Conservation (phyloP, 2,113 vertebrate species). For the Myrmophylax atrothorax region DNA sequence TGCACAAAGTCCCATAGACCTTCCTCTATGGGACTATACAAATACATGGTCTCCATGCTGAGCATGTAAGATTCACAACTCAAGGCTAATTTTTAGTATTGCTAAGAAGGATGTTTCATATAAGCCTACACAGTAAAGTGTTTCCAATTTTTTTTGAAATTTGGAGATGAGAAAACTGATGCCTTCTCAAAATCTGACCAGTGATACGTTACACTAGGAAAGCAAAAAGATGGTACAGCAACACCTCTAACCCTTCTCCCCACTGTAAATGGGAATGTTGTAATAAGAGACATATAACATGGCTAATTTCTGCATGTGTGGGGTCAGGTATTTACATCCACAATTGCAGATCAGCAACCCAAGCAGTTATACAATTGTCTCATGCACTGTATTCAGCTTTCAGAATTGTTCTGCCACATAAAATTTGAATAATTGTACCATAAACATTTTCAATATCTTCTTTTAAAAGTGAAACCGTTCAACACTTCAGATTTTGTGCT, state of each 20-base stretch:
- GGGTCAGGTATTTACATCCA: neutral
- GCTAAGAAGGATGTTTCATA: neutral
- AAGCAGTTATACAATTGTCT: neutral
- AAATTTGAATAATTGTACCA: neutral
- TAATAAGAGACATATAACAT: neutral
- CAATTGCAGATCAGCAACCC: neutral
- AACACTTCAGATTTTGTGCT: neutral
- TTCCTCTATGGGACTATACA: neutral
- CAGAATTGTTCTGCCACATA: neutral
- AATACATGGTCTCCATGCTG: neutral
- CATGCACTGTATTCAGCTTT: neutral
- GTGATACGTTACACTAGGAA: neutral
- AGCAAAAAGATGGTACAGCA: neutral
- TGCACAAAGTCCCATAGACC: neutral
- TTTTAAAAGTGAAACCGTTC: neutral
- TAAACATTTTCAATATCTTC: neutral
- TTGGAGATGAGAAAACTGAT: neutral
- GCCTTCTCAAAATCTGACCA: neutral
- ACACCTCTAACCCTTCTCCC: fast-evolving
- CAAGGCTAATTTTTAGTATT: neutral
- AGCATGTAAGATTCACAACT: neutral
- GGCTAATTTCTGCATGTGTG: neutral
- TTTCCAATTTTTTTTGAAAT: neutral
- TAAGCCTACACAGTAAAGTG: neutral
- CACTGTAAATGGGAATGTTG: neutral